Evolutionary conservation across 2,797 vertebrate species (phyloP).

Genomic region (Pantherophis alleghaniensis): DNA sequence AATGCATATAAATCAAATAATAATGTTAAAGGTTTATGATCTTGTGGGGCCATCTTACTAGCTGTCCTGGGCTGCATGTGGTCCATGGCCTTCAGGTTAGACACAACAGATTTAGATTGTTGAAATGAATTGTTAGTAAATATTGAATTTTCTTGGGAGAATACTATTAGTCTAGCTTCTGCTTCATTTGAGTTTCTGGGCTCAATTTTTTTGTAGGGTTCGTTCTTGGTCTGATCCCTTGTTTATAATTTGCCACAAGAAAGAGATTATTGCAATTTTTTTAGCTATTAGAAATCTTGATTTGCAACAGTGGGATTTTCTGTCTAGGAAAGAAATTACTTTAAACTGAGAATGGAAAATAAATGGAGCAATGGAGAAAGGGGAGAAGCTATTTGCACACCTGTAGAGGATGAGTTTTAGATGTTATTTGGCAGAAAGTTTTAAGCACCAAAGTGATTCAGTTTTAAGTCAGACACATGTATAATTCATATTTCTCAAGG

Average conservation of each 20-base stretch:
- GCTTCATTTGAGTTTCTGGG: not conserved
- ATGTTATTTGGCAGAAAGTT: not conserved
- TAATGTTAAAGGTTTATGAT: not conserved
- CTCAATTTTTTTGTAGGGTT: not conserved
- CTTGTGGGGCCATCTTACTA: not conserved
- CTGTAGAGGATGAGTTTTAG: not conserved
- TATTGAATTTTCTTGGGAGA: not conserved
- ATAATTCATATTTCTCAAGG: not conserved
- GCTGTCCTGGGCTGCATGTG: not conserved
- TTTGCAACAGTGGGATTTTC: not conserved
- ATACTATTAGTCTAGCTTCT: not conserved
- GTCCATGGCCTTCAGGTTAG: not conserved
- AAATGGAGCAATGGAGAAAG: not conserved
- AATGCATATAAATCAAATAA: not conserved
- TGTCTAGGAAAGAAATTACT: not conserved
- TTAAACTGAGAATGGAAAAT: not conserved
- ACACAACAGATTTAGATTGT: not conserved
- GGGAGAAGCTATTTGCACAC: too few relatives aligned
- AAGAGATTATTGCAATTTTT: not conserved
- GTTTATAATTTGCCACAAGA: not conserved
- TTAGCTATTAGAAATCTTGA: not conserved
- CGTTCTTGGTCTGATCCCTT: not conserved
- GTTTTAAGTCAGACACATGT: not conserved
- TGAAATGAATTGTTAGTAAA: not conserved
- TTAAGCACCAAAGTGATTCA: not conserved